Evolutionary conservation across 2,797 vertebrate genomes (phyloP), one percentile per base, ranked within the genome.

Genomic region (Coregonus sp.): DNA sequence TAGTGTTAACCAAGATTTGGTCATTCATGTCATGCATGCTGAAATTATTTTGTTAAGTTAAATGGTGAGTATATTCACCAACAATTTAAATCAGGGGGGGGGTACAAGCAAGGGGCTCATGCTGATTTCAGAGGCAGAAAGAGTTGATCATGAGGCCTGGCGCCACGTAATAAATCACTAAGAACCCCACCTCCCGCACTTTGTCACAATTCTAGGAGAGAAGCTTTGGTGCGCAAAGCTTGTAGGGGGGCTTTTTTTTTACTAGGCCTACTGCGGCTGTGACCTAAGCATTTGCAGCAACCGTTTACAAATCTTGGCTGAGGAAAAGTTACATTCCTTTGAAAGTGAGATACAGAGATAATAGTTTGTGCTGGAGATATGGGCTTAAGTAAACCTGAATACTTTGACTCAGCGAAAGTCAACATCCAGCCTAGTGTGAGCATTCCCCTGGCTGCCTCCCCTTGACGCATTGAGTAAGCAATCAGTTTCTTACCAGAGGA

Each of bases 401-500:
- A 68, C 20, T 61, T 47, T 11, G 51, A 74, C 75, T 72, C 29
- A 12, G 47, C 70, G 5, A 31, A 51, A 31, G 69, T 47, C 20
- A 37, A 35, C 33, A 18, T 63, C 51, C 15, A 3, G 51, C 29
- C 51, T 18, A 25, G 16, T 18, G 47, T 11, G 1, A 29, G 51
- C 18, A 15, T 69, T 47, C 20, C 59, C 59, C 59, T 25, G 4
- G 15, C 14, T 52, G 80, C 83, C 74, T 76, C 76, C 59, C 73
- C 81, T 71, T 85, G 85, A 90, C 80, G 85, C 89, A 89, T 86
- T 84, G 88, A 90, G 78, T 77, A 81, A 83, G 85, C 81, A 89
- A 84, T 80, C 77, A 85, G 74, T 78, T 85, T 72, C 97, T 98
- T 97, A 99, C 98, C 98, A 0, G 98, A 99, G 56, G 97, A 98